Evolutionary conservation across 2,797 vertebrate species (phyloP), one percentile per base, ranked within the genome.

Genomic region (Diceros bicornis): DNA sequence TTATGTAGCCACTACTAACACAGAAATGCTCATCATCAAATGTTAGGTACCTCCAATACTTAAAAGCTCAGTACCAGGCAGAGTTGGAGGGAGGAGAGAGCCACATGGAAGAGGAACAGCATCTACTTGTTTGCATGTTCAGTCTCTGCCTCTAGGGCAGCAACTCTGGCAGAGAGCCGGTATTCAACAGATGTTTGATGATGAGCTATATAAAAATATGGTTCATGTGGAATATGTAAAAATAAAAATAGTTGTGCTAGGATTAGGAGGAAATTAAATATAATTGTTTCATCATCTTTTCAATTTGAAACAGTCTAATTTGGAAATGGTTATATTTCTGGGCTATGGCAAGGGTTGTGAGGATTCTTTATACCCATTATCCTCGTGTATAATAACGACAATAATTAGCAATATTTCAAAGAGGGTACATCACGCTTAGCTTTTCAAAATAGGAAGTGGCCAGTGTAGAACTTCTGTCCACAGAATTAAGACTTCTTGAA

Each of bases 241-340:
- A 93, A 94, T 90, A 90, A 96, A 79, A 92, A 95, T 21, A 89
- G 44, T 37, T 96, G 72, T 95, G 68, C 75, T 91, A 91, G 61
- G 84, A 95, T 81, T 68, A 41, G 37, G 41, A 57, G 29, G 32
- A 50, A 79, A 62, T 95, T 59, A 92, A 97, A 79, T 66, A 92
- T n/a, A 34, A 96, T 9, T 72, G 23, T 90, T 93, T 85, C 34
- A 94, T 55, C 69, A 94, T 93, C 57, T 92, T 97, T 92, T 96
- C 57, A 95, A 96, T 59, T 79, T 96, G 18, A 93, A 96, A 96
- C 69, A 94, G 68, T 95, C 74, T 94, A 79, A 95, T 79, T 95
- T 96, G 59, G 23, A 89, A 96, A 89, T 6, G 57, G 77, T 21
- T 90, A 1, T 89, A 92, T 84, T 97, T 97, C 52, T 66, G 77